These are phyloP conservation scores for Sturmia bella DNA, from an alignment of 2,888 invertebrate species.

Conservation along the genomic window DNA sequence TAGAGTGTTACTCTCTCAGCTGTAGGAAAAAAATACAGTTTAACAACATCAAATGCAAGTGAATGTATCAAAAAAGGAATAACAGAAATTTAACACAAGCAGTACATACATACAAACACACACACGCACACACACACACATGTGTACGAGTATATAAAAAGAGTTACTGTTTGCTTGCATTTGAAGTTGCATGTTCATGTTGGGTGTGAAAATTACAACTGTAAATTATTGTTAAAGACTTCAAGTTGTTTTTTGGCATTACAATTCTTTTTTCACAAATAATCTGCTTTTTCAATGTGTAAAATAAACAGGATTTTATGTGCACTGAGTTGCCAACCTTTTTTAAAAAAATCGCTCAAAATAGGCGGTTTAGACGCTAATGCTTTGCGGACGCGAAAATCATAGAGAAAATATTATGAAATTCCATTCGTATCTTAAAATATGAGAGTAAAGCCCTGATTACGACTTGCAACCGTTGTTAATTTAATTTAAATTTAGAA, in stretches of 20 bases:
- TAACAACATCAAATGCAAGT: constrained; percentile 11
- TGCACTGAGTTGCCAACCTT: not conserved
- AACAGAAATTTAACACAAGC: not conserved
- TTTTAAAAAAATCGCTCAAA: no score
- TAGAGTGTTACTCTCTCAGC: not conserved
- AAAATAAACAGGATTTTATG: no score
- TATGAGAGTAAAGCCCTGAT: no score
- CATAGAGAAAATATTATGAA: no score
- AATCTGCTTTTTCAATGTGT: no score
- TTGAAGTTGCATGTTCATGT: constrained; percentile 13
- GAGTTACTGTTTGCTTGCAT: not conserved
- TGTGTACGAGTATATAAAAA: not conserved
- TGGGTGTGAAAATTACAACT: constrained; percentile 30
- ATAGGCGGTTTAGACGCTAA: no score
- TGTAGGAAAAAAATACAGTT: not conserved
- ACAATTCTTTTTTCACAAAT: not conserved
- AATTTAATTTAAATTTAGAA: no score
- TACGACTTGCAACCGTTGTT: no score
- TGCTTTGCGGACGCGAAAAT: no score
- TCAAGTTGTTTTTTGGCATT: constrained; percentile 2
- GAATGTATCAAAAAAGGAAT: not conserved
- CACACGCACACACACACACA: no score
- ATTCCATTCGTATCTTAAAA: no score
- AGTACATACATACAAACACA: not conserved
- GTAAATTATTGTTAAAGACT: not conserved